These are phyloP conservation scores for Notechis scutatus DNA, from an alignment of 2,113 vertebrate species.

Conservation along the genomic window DNA sequence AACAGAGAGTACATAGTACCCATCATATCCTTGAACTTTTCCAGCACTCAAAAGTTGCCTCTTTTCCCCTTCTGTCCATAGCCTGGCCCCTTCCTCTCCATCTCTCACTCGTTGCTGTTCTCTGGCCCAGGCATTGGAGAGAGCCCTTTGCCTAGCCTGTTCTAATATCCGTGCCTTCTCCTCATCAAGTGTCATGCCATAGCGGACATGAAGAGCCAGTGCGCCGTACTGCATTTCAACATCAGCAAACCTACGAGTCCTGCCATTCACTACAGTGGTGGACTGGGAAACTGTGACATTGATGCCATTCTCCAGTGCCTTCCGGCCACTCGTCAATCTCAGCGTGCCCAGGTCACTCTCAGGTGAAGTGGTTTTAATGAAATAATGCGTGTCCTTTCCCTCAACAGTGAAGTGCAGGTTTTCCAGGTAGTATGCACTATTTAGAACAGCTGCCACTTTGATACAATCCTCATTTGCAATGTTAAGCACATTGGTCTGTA, in stretches of 20 bases:
- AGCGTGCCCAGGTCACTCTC: constrained; percentile 90
- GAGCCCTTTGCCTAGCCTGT: constrained; percentile 90
- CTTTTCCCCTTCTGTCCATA: constrained; percentile 98
- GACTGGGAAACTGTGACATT: constrained; percentile 97
- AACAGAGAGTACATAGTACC: constrained; percentile 97
- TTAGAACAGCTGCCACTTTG: constrained; percentile 94
- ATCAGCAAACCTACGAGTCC: constrained; percentile 96
- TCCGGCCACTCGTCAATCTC: constrained; percentile 89
- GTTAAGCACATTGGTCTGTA: constrained; percentile 91
- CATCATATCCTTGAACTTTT: constrained; percentile 93
- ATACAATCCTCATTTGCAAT: constrained; percentile 97
- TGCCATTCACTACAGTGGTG: constrained; percentile 91
- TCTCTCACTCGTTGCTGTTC: constrained; percentile 92
- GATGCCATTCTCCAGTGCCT: constrained; percentile 92
- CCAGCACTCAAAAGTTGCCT: constrained; percentile 93
- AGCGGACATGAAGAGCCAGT: constrained; percentile 91
- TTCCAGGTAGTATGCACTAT: constrained; percentile 94
- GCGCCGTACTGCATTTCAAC: constrained; percentile 89
- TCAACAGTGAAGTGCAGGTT: constrained; percentile 94
- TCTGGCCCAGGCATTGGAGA: constrained; percentile 87
- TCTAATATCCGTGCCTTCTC: constrained; percentile 94
- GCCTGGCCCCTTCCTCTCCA: constrained; percentile 89
- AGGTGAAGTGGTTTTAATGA: constrained; percentile 91
- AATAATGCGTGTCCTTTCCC: constrained; percentile 94
- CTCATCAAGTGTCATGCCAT: constrained; percentile 93